phyloP scores from a whole-genome alignment of 2,888 invertebrate genomes.

The Epistrophe grossulariae region DNA sequence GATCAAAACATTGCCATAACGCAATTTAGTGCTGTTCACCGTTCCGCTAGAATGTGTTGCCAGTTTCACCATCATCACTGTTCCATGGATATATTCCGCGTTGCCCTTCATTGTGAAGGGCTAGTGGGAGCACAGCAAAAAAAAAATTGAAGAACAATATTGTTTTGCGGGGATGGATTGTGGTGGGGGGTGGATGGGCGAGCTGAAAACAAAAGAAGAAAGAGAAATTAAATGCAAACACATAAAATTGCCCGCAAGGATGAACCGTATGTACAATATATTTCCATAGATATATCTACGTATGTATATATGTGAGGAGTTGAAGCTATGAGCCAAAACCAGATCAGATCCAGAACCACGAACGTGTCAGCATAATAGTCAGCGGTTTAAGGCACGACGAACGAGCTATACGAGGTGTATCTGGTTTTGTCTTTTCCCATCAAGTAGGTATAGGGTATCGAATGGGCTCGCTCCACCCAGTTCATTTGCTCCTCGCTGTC shows the following conservation, averaged over 20 bases:
- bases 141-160: conserved; percentile 67
- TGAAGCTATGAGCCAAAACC: not conserved
- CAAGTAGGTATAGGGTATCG: conserved; percentile 53
- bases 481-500: conserved; percentile 41
- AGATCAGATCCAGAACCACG: conserved; percentile 12
- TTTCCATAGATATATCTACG: not conserved
- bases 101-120: conserved; percentile 50
- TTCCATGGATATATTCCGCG: conserved; percentile 19
- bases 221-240: conserved; percentile 75
- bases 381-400: conserved; percentile 33
- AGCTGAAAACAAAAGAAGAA: conserved; percentile 43
- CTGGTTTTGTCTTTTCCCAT: conserved; percentile 65
- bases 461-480: conserved; percentile 10
- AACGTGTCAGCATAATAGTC: conserved; percentile 60
- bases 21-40: conserved; percentile 75
- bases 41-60: conserved; percentile 65
- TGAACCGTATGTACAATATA: conserved; percentile 50
- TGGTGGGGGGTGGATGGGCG: not conserved
- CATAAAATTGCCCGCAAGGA: conserved; percentile 73
- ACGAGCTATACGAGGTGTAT: conserved; percentile 55
- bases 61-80: conserved; percentile 34
- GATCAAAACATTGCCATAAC: conserved; percentile 77
- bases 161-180: conserved; percentile 46
- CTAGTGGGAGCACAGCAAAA: conserved; percentile 17
- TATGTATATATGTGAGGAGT: conserved; percentile 14